Base-by-base conservation (phyloP, 2,888 invertebrate genomes). In the Ecliptopera silaceata region DNA sequence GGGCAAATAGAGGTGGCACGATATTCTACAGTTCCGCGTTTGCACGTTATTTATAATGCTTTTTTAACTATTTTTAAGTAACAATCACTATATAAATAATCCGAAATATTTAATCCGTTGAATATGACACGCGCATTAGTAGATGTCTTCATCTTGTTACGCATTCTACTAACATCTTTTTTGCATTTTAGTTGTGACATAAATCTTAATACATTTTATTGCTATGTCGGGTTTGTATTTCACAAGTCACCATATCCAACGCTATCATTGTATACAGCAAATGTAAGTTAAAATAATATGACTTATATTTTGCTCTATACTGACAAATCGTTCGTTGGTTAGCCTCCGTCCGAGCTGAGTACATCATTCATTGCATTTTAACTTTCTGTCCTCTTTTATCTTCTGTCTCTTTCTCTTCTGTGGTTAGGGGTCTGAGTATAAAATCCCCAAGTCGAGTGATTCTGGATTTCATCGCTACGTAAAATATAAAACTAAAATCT, bases 1-100 rank as follows among this genome's bases (percentile, higher is more conserved):
- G 85, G 86, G 79, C 87, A 80, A 84, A 84, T 84, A 86, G 87
- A 88, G 87, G 86, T 85, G 77, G 75, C 75, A 62, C 50, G 74
- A 61, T 15, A 51, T 26, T 69, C 62, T 68, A 72, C 73, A 79
- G 80, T 88, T 88, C 88, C 87, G 86, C 79, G 76, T 87, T 77
- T 71, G 67, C 69, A 57, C 67, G 70, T 41, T 42, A 58, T 50
- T 44, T 49, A 34, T 31, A 46, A 46, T 36, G 34, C 17, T 54
- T 43, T n/a, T n/a, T n/a, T n/a, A n/a, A n/a, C n/a, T n/a, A n/a
- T n/a, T n/a, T n/a, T n/a, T n/a, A n/a, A n/a, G n/a, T n/a, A n/a
- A n/a, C n/a, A n/a, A n/a, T n/a, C n/a, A n/a, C n/a, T n/a, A n/a
- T n/a, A n/a, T n/a, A n/a, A n/a, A n/a, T n/a, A n/a, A n/a, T n/a